Conservation (phyloP, 2,113 vertebrate species). For the Zapus hudsonius region DNA sequence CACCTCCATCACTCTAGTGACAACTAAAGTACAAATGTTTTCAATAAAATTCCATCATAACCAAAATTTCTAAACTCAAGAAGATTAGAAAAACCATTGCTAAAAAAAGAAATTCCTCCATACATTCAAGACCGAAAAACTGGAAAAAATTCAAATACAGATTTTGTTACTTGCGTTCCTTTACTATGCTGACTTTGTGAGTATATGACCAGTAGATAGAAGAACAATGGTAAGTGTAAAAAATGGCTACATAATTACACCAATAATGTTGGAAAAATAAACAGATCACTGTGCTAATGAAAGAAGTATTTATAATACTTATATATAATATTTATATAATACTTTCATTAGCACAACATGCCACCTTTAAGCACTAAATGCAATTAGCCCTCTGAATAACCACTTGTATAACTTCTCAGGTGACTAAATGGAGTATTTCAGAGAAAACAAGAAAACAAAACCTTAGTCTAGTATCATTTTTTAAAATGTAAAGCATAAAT, state of each 20-base stretch:
- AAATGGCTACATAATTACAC: background rate
- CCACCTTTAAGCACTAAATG: conserved; percentile 5
- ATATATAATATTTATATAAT: too few relatives aligned
- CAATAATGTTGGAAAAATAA: background rate
- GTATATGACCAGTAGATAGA: background rate
- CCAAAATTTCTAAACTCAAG: conserved; percentile 20
- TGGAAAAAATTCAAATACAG: conserved; percentile 9
- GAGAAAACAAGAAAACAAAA: background rate
- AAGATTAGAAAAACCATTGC: background rate
- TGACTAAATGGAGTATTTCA: conserved; percentile 14
- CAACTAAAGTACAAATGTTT: background rate
- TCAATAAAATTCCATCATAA: background rate
- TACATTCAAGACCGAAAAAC: background rate
- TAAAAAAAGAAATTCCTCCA: background rate
- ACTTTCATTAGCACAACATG: conserved; percentile 16
- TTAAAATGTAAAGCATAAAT: background rate
- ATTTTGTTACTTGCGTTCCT: background rate
- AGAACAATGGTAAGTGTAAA: background rate
- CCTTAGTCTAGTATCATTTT: background rate
- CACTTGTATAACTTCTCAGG: background rate
- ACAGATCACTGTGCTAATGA: background rate
- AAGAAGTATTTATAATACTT: too few relatives aligned
- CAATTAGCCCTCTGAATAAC: background rate
- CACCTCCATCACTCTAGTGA: background rate
- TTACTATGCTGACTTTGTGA: background rate